Base-by-base conservation (phyloP, 2,797 vertebrate genomes). In the Myiotriccus ornatus region DNA sequence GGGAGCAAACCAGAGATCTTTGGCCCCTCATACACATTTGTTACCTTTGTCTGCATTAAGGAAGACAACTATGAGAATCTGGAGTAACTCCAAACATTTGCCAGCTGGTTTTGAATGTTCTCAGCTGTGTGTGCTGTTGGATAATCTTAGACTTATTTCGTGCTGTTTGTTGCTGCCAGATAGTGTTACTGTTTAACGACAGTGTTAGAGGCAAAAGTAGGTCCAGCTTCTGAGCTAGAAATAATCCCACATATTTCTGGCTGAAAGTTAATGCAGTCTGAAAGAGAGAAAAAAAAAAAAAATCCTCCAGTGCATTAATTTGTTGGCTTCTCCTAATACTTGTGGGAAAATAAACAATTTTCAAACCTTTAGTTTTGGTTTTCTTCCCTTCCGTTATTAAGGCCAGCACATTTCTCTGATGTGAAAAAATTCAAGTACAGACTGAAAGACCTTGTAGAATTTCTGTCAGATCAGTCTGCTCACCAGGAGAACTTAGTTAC, bases 101-200 rank as follows among this genome's bases (percentile, higher is more conserved):
- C 93, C 95, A 95, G 93, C 95, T 96, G 93, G 89, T 92, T 96
- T 96, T 95, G 87, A 93, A 94, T 91, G 89, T 92, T 96, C 91
- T 96, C 95, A 97, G 94, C 94, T 96, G 94, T 97, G 94, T 95
- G 77, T 95, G 74, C 74, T 95, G 84, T 93, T 92, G 90, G 92
- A 89, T 95, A 93, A 93, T 94, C 94, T 95, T 95, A 89, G 84
- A 92, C 81, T 94, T 96, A 84, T 95, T 96, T 90, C 93, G 88
- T 89, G 53, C 78, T 90, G 71, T 89, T 94, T 94, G 86, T 84
- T 94, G 86, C 88, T 96, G 93, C 95, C 96, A 97, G 90, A 95
- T 74, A 95, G 68, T 74, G 94, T 97, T 95, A 96, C 92, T 96
- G 92, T 94, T 96, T 97, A 97, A 95, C 68, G 86, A 73, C 90